Conservation (phyloP, 2,797 vertebrate species). For the Thamnophis elegans region DNA sequence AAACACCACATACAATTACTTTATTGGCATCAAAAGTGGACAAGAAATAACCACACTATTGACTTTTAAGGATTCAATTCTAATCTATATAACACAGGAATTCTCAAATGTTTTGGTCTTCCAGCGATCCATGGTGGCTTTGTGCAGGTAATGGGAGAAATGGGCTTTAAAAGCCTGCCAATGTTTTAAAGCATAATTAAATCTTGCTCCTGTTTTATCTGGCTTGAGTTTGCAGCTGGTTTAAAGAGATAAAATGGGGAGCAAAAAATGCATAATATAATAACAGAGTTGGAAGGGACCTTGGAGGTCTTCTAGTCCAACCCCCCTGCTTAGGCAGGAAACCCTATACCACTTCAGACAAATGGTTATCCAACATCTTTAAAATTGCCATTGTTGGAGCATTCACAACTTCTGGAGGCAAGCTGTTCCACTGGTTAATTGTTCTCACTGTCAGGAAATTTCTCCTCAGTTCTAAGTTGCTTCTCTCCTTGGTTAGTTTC, state of each 20-base stretch:
- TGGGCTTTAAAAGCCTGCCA: neutral
- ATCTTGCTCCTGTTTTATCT: neutral
- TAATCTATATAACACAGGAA: neutral
- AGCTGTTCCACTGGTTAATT: too few species aligned
- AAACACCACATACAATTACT: neutral
- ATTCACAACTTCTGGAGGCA: too few species aligned
- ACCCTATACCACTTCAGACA: too few species aligned
- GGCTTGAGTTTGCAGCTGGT: neutral
- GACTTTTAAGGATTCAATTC: neutral
- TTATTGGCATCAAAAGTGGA: neutral
- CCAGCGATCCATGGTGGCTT: neutral
- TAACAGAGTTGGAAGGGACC: too few species aligned
- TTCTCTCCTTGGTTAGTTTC: too few species aligned
- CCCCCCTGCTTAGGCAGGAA: too few species aligned
- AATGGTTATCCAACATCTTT: too few species aligned
- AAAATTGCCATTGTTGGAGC: too few species aligned
- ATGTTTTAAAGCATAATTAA: neutral
- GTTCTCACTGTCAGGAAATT: too few species aligned
- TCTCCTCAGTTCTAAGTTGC: too few species aligned
- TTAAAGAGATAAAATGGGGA: neutral
- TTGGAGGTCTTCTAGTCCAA: too few species aligned
- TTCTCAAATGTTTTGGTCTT: neutral
- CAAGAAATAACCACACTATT: neutral
- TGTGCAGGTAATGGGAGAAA: neutral
- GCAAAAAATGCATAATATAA: neutral